Evolutionary conservation across 2,888 invertebrate species (phyloP).

Genomic region (Ectemnius cavifrons): DNA sequence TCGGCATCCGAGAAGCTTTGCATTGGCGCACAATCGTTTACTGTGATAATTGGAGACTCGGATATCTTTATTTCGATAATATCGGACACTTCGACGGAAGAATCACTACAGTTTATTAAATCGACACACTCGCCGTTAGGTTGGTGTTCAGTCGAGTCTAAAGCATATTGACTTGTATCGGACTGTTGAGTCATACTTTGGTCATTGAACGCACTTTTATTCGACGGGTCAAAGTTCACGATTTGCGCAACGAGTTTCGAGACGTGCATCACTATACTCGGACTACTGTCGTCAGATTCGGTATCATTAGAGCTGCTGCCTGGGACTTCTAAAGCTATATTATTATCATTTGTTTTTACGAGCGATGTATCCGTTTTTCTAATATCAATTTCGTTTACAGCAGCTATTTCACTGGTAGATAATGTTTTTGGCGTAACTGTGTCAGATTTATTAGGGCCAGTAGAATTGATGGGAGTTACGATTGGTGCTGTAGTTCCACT

Average conservation of each 20-base stretch:
- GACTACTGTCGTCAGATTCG: constrained; percentile 10
- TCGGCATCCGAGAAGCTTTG: constrained; percentile 21
- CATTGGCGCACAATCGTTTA: constrained; percentile 67
- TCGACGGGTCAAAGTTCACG: background rate
- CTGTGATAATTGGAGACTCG: constrained; percentile 63
- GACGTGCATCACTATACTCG: constrained; percentile 2
- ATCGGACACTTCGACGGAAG: constrained; percentile 46
- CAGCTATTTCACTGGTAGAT: no score
- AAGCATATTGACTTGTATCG: background rate
- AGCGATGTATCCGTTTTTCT: no score
- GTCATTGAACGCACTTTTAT: background rate
- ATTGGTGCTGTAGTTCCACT: background rate
- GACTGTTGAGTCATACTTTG: background rate
- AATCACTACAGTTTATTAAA: background rate
- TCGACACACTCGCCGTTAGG: background rate
- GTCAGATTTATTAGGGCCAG: background rate
- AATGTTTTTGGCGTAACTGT: no score
- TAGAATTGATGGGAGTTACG: background rate
- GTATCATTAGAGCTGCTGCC: background rate
- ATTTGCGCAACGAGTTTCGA: constrained; percentile 2
- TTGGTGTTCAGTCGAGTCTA: background rate
- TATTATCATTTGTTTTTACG: background rate
- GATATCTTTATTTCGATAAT: constrained; percentile 68
- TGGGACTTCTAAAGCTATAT: background rate
- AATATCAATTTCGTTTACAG: no score